A percentile compares a stretch with the other conserved stretches of the same genome.
phyloP scores from a whole-genome alignment of 2,797 vertebrate genomes.

The Simalia tracyae region DNA sequence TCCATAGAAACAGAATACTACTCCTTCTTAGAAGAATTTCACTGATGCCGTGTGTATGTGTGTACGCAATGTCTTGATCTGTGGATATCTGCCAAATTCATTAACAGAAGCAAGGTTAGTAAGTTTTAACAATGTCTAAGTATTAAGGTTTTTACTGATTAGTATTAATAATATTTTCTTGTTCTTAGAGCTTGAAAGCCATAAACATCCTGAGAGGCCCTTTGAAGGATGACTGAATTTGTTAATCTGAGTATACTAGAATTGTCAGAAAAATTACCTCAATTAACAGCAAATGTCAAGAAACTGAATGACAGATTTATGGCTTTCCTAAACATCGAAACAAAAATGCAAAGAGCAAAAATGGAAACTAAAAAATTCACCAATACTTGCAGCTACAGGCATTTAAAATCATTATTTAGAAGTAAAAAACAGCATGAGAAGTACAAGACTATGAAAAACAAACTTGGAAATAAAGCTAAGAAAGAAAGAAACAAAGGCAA shows the following conservation, averaged over 20 bases:
- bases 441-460: neutral
- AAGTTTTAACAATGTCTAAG: neutral
- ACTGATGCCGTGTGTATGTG: neutral
- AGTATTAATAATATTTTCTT: slow-evolving; percentile 2
- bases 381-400: neutral
- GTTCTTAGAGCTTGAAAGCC: slow-evolving; percentile 3
- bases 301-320: slow-evolving; percentile 17
- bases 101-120: neutral
- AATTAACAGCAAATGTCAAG: slow-evolving; percentile 5
- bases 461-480: neutral
- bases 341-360: slow-evolving; percentile 18
- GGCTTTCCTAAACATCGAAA: neutral
- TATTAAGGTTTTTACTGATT: neutral
- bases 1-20: slow-evolving; percentile 3
- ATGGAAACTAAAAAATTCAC: neutral
- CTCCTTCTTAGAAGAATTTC: neutral
- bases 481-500: neutral
- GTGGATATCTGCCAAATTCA: neutral
- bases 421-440: neutral
- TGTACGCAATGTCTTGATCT: neutral
- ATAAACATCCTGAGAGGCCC: neutral
- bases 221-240: neutral
- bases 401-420: slow-evolving; percentile 3
- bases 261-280: slow-evolving; percentile 9
- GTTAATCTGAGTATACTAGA: slow-evolving; percentile 5